A percentile compares a stretch with the other conserved stretches of the same genome.
phyloP scores from a whole-genome alignment of 2,113 vertebrate genomes.

The Lucifuga dentata region DNA sequence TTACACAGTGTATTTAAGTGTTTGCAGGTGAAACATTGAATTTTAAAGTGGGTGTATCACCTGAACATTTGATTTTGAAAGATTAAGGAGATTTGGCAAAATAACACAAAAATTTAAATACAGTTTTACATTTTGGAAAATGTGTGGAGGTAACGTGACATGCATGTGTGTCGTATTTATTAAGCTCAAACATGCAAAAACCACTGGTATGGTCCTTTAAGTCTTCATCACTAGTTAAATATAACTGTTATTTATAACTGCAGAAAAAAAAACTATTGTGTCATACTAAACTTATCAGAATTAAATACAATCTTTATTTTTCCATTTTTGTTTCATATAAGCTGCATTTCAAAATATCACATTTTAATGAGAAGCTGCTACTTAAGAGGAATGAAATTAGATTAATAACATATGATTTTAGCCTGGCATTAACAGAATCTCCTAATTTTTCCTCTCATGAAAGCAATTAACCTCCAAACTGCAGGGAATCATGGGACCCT shows the following conservation, averaged over 20 bases:
- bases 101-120: no score
- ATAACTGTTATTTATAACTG: neutral
- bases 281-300: neutral
- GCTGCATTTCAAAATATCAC: neutral
- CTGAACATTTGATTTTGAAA: no score
- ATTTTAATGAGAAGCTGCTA: no score
- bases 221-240: conserved; percentile 17
- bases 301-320: neutral
- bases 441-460: neutral
- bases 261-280: conserved; percentile 2
- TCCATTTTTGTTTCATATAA: conserved; percentile 4
- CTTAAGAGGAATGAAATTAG: conserved; percentile 1
- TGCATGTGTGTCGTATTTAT: no score
- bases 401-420: conserved; percentile 23
- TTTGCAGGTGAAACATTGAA: no score
- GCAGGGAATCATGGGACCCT: no score
- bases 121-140: no score
- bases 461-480: neutral
- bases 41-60: no score
- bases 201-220: conserved; percentile 2
- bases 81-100: no score
- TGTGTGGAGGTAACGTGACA: no score
- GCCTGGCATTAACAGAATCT: neutral
- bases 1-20: no score
- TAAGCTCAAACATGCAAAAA: no score